A percentile compares a stretch with the other conserved stretches of the same genome.
Evolutionary conservation across 2,113 vertebrate genomes (phyloP).

Genomic region (Pavo muticus): DNA sequence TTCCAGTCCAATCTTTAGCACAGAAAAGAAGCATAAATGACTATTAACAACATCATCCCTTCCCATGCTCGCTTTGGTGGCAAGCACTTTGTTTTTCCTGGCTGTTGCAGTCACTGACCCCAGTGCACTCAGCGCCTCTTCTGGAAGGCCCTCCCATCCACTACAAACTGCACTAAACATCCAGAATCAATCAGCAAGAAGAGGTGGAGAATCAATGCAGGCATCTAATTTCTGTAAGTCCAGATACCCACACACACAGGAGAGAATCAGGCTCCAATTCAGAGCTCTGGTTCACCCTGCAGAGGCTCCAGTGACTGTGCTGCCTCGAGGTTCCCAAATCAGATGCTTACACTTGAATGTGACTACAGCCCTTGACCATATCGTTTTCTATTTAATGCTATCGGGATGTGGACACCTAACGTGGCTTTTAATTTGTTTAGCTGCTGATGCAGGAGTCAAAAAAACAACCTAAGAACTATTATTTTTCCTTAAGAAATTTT

Average conservation of each 20-base stretch:
- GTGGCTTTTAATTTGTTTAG: not conserved
- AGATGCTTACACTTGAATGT: not conserved
- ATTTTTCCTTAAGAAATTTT: not conserved
- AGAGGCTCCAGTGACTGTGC: not conserved
- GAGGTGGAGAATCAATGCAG: not conserved
- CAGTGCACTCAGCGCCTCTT: accelerated
- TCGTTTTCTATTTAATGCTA: not conserved
- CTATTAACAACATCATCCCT: not conserved
- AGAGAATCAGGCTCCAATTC: constrained; percentile 16
- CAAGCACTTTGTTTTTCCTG: not conserved
- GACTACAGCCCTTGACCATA: not conserved
- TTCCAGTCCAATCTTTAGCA: not conserved
- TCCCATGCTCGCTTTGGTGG: not conserved
- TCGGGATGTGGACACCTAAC: not conserved
- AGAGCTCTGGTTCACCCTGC: constrained; percentile 1
- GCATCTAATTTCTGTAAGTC: not conserved
- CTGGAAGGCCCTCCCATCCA: not conserved
- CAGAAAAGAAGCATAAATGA: not conserved
- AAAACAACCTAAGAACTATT: not conserved
- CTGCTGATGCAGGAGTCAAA: not conserved
- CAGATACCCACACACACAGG: not conserved
- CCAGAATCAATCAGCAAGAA: not conserved
- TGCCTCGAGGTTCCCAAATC: not conserved
- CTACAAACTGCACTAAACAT: not conserved
- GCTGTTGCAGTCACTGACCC: not conserved